phyloP scores from a whole-genome alignment of 2,888 invertebrate genomes.

The Operophtera brumata region DNA sequence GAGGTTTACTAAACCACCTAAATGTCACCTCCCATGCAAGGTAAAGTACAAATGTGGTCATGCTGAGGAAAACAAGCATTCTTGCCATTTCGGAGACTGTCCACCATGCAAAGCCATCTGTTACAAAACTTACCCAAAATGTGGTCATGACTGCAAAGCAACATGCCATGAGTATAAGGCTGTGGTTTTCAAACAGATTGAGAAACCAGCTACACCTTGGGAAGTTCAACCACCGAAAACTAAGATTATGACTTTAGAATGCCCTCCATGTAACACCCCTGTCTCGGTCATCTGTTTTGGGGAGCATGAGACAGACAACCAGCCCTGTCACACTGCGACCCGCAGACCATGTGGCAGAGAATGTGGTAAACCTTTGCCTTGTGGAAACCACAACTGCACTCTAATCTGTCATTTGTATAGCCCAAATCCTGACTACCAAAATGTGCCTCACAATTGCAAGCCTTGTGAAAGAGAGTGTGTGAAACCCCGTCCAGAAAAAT shows the following conservation, averaged over 20 bases:
- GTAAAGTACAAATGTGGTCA: slow-evolving; percentile 93
- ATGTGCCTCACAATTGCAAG: slow-evolving; percentile 66
- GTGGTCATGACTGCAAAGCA: slow-evolving; percentile 85
- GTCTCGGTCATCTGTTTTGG: slow-evolving; percentile 87
- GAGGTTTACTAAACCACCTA: slow-evolving; percentile 87
- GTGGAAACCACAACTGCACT: slow-evolving; percentile 89
- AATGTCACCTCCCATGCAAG: slow-evolving; percentile 87
- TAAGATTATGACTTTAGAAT: slow-evolving; percentile 80
- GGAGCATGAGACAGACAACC: slow-evolving; percentile 84
- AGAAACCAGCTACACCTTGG: slow-evolving; percentile 84
- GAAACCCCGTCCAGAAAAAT: slow-evolving; percentile 84
- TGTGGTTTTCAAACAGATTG: slow-evolving; percentile 80
- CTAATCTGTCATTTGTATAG: slow-evolving; percentile 84
- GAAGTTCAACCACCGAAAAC: slow-evolving; percentile 78
- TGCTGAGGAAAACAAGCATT: slow-evolving; percentile 84
- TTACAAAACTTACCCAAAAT: slow-evolving; percentile 76
- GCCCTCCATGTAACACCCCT: slow-evolving; percentile 86
- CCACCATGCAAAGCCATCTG: slow-evolving; percentile 91
- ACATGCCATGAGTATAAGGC: slow-evolving; percentile 89
- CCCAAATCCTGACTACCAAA: slow-evolving; percentile 62
- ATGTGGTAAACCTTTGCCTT: slow-evolving; percentile 86
- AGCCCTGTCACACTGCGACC: slow-evolving; percentile 85
- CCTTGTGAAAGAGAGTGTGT: slow-evolving; percentile 79
- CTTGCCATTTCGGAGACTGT: slow-evolving; percentile 91
- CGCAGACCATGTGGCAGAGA: slow-evolving; percentile 88